Conservation (phyloP, 1,140 invertebrate genomes). For the Magallana angulata region DNA sequence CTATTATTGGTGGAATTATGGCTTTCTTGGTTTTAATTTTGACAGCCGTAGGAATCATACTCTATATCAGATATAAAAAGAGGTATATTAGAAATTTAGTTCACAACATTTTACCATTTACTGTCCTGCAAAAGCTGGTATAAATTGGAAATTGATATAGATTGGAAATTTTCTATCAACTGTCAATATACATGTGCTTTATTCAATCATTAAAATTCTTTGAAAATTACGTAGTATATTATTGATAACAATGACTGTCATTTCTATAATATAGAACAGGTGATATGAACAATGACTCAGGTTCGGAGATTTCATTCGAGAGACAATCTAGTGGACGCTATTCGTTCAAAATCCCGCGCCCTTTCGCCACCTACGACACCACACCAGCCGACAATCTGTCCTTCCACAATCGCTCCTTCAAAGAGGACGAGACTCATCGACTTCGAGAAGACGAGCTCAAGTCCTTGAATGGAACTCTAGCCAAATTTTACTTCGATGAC, state of each 20-base stretch:
- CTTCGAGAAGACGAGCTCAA: slow-evolving; percentile 41
- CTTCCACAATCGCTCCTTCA: slow-evolving; percentile 45
- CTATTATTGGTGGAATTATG: slow-evolving; percentile 45
- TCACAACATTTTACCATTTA: no score
- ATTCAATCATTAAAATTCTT: no score
- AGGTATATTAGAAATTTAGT: slow-evolving; percentile 16
- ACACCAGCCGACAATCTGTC: slow-evolving; percentile 45
- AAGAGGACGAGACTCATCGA: slow-evolving; percentile 40
- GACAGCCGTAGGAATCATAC: slow-evolving; percentile 34
- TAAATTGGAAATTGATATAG: no score
- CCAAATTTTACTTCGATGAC: slow-evolving; percentile 35
- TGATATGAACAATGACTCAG: slow-evolving; percentile 52
- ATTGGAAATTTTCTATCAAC: no score
- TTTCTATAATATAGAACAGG: not conserved
- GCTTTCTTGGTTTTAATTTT: slow-evolving; percentile 38
- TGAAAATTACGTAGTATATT: no score
- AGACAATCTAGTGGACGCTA: slow-evolving; percentile 55
- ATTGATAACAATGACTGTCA: no score
- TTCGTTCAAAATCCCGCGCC: slow-evolving; percentile 54
- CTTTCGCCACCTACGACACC: slow-evolving; percentile 40
- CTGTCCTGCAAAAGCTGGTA: no score
- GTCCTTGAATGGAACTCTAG: slow-evolving; percentile 29
- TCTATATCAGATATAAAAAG: slow-evolving; percentile 41
- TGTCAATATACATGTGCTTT: no score
- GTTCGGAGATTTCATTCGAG: slow-evolving; percentile 54